Conservation (phyloP, 2,797 vertebrate genomes). For the Sebastes itinus region DNA sequence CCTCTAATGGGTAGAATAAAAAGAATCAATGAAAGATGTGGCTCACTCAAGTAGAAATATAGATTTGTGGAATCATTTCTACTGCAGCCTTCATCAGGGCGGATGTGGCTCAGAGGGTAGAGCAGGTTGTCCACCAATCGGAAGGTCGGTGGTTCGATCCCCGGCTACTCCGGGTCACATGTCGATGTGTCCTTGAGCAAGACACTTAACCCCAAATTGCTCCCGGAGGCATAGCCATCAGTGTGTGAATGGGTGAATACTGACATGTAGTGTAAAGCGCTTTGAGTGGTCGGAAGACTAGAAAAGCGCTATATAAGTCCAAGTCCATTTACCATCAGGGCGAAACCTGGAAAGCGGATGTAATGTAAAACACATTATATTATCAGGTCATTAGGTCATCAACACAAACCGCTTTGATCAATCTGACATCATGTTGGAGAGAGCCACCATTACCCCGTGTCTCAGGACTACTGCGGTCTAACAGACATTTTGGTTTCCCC, state of each 20-base stretch:
- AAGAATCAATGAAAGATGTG: neutral
- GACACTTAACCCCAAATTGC: too few relatives aligned
- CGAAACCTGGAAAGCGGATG: neutral
- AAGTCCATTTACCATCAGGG: too few relatives aligned
- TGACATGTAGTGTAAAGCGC: too few relatives aligned
- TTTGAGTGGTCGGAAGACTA: too few relatives aligned
- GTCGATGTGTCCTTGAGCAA: too few relatives aligned
- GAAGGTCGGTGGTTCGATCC: too few relatives aligned
- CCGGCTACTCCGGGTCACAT: too few relatives aligned
- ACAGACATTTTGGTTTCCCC: neutral
- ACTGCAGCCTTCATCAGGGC: neutral
- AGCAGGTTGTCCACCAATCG: too few relatives aligned
- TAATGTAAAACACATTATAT: neutral
- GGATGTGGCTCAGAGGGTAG: too few relatives aligned
- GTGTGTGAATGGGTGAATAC: too few relatives aligned
- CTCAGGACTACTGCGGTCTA: slow-evolving; percentile 42
- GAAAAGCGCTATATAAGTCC: too few relatives aligned
- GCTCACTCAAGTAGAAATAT: neutral
- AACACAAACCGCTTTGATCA: neutral
- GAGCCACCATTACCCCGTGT: neutral
- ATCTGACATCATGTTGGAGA: slow-evolving; percentile 17
- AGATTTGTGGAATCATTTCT: neutral
- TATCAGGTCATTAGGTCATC: neutral
- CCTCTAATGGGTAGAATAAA: neutral
- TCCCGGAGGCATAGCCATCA: too few relatives aligned